Evolutionary conservation across 2,888 invertebrate species (phyloP).

Genomic region (Polia nebulosa): DNA sequence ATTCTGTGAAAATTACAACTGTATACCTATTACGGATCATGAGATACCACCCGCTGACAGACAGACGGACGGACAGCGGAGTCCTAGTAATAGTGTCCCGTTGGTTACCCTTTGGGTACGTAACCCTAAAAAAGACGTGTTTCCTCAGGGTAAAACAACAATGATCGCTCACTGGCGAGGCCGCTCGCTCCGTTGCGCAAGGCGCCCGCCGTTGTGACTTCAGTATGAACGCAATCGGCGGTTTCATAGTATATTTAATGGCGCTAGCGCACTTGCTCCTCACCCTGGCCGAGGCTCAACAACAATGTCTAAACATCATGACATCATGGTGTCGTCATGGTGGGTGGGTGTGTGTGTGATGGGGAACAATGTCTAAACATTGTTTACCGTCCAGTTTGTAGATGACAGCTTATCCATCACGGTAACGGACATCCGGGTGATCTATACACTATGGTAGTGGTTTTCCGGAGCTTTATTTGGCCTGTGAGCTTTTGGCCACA

Average conservation of each 20-base stretch:
- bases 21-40: no score
- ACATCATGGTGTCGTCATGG: no score
- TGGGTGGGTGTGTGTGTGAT: no score
- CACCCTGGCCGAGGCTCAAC: background rate
- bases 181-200: background rate
- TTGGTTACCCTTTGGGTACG: no score
- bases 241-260: background rate
- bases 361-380: no score
- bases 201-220: background rate
- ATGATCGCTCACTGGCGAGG: background rate
- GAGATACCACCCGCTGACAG: no score
- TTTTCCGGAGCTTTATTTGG: background rate
- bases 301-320: no score
- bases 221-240: background rate
- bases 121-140: no score
- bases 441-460: background rate
- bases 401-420: conserved; percentile 18
- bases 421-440: conserved; percentile 4
- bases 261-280: no score
- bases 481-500: background rate
- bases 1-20: no score
- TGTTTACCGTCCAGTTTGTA: background rate
- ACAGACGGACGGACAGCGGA: no score
- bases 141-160: background rate
- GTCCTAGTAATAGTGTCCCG: no score